phyloP scores from a whole-genome alignment of 2,797 vertebrate species.

The Alosa sapidissima region DNA sequence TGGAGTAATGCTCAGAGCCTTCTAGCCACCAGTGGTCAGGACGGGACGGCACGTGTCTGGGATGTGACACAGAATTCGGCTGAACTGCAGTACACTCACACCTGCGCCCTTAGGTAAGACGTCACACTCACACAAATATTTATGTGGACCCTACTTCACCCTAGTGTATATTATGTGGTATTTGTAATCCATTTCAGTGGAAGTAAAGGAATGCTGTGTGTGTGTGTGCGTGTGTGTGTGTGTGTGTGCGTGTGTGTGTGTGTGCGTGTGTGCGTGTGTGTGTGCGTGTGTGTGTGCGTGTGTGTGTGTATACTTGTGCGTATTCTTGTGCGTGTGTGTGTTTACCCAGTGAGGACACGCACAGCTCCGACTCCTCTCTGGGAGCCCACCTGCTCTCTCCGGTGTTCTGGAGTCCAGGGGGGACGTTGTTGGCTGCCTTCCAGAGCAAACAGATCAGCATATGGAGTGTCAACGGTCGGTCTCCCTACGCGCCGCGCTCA shows the following conservation, averaged over 20 bases:
- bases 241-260: conserved; percentile 35
- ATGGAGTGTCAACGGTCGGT: conserved; percentile 73
- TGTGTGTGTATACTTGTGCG: conserved; percentile 33
- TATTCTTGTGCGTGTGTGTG: conserved; percentile 16
- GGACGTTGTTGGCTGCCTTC: conserved; percentile 73
- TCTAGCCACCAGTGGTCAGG: conserved; percentile 77
- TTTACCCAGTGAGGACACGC: conserved; percentile 64
- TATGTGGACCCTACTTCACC: conserved; percentile 1
- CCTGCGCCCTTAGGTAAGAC: conserved; percentile 69
- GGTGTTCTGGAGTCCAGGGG: conserved; percentile 76
- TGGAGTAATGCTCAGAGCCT: conserved; percentile 76
- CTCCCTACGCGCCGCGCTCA: not conserved
- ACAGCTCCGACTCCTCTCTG: conserved; percentile 61
- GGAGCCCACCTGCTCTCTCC: conserved; percentile 69
- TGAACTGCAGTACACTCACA: conserved; percentile 74
- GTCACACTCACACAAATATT: not conserved
- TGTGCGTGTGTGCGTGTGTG: too few species aligned
- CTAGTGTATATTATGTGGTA: not conserved
- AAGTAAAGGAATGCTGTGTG: not conserved
- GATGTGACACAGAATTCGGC: conserved; percentile 66
- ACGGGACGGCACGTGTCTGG: conserved; percentile 80
- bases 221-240: not conserved
- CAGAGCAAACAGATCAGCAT: conserved; percentile 80
- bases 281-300: conserved; percentile 18
- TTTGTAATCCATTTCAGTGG: not conserved